These are phyloP conservation scores for Sarcoramphus papa DNA, from an alignment of 2,797 vertebrate genomes.

Conservation along the genomic window DNA sequence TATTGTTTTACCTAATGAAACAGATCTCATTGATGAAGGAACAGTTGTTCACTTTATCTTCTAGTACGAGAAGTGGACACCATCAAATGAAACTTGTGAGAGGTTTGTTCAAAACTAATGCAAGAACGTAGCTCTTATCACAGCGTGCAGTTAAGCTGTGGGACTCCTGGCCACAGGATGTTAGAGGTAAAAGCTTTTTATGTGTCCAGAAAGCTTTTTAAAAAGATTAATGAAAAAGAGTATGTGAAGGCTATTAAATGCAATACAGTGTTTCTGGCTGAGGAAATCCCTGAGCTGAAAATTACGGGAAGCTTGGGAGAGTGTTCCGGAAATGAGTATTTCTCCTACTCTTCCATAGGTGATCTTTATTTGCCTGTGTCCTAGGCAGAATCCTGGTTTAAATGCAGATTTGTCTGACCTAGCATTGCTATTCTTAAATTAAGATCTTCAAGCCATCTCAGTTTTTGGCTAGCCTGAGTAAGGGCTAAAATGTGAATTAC, in stretches of 20 bases:
- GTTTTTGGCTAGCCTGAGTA: background rate
- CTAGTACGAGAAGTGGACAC: background rate
- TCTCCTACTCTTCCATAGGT: background rate
- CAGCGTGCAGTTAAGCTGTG: background rate
- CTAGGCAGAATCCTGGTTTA: background rate
- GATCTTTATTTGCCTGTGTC: background rate
- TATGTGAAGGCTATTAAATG: background rate
- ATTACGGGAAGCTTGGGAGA: background rate
- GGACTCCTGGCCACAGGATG: background rate
- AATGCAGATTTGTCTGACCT: background rate
- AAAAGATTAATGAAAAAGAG: background rate
- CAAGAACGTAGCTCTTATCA: background rate
- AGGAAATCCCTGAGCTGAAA: background rate
- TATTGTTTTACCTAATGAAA: background rate
- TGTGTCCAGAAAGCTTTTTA: background rate
- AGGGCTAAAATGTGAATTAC: background rate
- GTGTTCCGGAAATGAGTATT: background rate
- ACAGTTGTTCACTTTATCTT: background rate
- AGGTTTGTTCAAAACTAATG: background rate
- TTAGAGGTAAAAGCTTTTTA: background rate
- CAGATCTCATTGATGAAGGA: background rate
- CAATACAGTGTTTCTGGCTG: background rate
- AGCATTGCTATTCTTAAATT: background rate
- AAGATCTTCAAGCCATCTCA: background rate
- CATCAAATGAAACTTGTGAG: background rate